phyloP scores from a whole-genome alignment of 2,797 vertebrate species.

The Catharus ustulatus region DNA sequence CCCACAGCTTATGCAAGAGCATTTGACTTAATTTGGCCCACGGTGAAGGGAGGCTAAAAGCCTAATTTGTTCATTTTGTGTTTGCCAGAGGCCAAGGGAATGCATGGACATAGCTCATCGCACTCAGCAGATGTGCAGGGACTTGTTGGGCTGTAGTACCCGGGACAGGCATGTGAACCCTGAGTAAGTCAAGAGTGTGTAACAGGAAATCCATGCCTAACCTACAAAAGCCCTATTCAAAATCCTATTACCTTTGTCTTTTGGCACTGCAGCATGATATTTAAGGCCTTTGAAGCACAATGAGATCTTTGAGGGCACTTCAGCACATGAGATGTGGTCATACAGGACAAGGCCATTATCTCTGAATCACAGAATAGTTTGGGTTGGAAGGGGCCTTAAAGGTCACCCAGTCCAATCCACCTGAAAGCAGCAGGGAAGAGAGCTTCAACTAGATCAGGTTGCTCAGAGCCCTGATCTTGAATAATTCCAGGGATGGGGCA shows the following conservation, averaged over 20 bases:
- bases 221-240: background rate
- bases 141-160: background rate
- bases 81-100: slow-evolving; percentile 48
- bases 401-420: background rate
- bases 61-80: slow-evolving; percentile 44
- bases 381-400: background rate
- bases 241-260: slow-evolving; percentile 7
- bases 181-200: background rate
- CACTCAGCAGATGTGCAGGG: slow-evolving; percentile 27
- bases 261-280: background rate
- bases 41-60: slow-evolving; percentile 34
- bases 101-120: background rate
- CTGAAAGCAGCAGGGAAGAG: background rate
- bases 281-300: background rate
- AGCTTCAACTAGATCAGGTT: background rate
- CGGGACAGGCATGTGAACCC: background rate
- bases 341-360: background rate
- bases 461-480: background rate
- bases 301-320: background rate
- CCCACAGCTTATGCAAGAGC: slow-evolving; percentile 27
- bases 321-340: background rate
- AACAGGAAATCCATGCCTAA: background rate
- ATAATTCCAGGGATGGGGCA: background rate
- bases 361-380: background rate
- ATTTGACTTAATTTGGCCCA: slow-evolving; percentile 37